Evolutionary conservation across 2,888 invertebrate genomes (phyloP).

Genomic region (Ligdia adustata): DNA sequence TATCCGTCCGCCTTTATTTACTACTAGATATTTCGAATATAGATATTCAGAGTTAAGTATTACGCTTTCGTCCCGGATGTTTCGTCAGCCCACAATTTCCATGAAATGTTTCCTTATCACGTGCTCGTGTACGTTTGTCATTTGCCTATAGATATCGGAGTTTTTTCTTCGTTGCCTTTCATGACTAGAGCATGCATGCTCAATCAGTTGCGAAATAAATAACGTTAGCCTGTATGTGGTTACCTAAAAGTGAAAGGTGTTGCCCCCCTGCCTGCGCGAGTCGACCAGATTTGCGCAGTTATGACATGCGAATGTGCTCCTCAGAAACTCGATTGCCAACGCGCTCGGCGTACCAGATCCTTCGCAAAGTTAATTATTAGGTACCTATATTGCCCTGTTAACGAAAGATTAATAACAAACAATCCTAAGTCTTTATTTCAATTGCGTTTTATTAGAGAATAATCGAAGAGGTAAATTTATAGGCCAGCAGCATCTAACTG

Average conservation of each 20-base stretch:
- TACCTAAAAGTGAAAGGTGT: conserved; percentile 49
- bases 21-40: conserved; percentile 30
- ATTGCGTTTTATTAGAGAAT: neutral
- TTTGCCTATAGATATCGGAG: conserved; percentile 10
- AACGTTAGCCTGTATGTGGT: conserved; percentile 37
- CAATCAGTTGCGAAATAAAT: conserved; percentile 32
- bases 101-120: conserved; percentile 19
- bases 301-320: conserved; percentile 14
- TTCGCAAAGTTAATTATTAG: conserved; percentile 9
- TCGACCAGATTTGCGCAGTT: conserved; percentile 17
- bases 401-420: conserved; percentile 28
- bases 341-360: conserved; percentile 16
- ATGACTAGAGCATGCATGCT: conserved; percentile 24
- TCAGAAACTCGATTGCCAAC: conserved; percentile 18
- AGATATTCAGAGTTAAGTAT: conserved; percentile 27
- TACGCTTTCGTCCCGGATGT: conserved; percentile 40
- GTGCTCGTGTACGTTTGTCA: conserved; percentile 15
- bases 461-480: neutral
- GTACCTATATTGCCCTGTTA: conserved; percentile 16
- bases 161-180: conserved; percentile 8
- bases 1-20: conserved; percentile 28
- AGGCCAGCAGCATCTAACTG: neutral
- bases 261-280: conserved; percentile 29
- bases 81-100: conserved; percentile 49
- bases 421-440: conserved; percentile 20